These are phyloP conservation scores for Abramis brama DNA, from an alignment of 2,113 vertebrate genomes.

Conservation along the genomic window DNA sequence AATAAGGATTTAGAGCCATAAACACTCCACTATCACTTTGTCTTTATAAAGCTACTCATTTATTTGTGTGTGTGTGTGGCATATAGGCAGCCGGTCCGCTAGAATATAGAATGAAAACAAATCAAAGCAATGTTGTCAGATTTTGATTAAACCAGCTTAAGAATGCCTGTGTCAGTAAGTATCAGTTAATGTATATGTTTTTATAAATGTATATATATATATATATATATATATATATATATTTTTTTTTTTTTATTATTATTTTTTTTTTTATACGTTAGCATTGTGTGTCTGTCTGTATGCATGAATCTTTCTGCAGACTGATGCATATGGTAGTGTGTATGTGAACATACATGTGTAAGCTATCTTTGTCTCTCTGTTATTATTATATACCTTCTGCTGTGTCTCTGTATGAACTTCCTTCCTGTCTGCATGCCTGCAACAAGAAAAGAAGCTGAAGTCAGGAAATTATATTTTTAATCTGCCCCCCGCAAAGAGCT, in stretches of 20 bases:
- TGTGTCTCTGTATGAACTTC: conserved; percentile 33
- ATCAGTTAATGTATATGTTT: background rate
- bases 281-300: background rate
- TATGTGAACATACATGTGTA: background rate
- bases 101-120: conserved; percentile 68
- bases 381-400: background rate
- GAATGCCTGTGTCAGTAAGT: conserved; percentile 30
- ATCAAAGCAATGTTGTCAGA: conserved; percentile 62
- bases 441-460: conserved; percentile 59
- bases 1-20: background rate
- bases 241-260: background rate
- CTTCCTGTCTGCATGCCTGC: conserved; percentile 53
- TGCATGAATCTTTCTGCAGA: background rate
- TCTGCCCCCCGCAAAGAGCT: conserved; percentile 66
- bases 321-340: background rate
- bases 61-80: conserved; percentile 60
- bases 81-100: conserved; percentile 58
- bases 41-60: conserved; percentile 52
- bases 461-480: conserved; percentile 77
- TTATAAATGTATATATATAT: too few species aligned
- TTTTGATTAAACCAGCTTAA: conserved; percentile 60
- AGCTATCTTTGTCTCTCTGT: background rate
- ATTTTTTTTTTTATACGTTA: background rate
- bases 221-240: too few species aligned
- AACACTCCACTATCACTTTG: background rate